Percentiles rank a stretch among this genome's conserved stretches.
Conservation (phyloP, 2,797 vertebrate species). For the Sebastes jordani region DNA sequence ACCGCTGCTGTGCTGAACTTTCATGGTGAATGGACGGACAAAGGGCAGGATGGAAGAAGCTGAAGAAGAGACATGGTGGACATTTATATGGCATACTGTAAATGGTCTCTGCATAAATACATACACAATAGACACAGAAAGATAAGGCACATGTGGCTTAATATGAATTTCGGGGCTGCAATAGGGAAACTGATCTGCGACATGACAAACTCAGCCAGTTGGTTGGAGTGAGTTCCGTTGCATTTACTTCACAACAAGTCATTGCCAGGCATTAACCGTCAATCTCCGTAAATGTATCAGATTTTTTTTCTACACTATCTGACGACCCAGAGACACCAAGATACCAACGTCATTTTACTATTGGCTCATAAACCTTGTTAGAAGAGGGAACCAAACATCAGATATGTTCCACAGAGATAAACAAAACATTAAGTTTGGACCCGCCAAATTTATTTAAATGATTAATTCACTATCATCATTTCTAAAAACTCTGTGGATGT, state of each 20-base stretch:
- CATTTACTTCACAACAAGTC: no score
- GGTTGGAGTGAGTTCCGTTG: not conserved
- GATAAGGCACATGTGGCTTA: not conserved
- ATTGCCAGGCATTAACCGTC: no score
- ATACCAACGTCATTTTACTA: no score
- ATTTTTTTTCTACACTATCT: no score
- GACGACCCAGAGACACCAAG: no score
- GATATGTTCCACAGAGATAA: no score
- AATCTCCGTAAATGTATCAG: no score
- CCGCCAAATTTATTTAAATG: accelerated
- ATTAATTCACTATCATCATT: no score
- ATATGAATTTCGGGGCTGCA: not conserved
- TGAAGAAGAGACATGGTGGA: not conserved
- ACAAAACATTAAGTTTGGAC: no score
- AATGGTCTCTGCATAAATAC: not conserved
- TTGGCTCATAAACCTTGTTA: no score
- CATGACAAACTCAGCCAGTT: not conserved
- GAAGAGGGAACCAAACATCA: no score
- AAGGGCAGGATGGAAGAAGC: not conserved
- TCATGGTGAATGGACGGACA: conserved; percentile 17
- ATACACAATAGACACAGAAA: not conserved
- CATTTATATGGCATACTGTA: not conserved
- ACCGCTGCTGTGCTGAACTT: conserved; percentile 53
- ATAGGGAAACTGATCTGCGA: not conserved
- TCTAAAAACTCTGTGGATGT: no score